Evolutionary conservation across 2,888 invertebrate genomes (phyloP).

Genomic region (Cremastinae sp.): DNA sequence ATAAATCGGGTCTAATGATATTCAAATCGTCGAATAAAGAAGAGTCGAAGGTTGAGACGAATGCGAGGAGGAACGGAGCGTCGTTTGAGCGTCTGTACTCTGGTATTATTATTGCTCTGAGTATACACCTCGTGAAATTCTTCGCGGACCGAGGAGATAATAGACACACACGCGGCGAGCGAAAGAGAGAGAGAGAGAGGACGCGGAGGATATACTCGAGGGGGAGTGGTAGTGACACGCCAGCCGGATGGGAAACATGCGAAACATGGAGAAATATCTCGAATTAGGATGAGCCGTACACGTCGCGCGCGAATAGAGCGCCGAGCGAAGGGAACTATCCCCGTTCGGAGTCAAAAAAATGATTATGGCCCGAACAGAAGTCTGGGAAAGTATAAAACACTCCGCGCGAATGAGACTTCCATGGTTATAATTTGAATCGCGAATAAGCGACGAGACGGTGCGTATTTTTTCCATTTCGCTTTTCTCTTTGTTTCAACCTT

Average conservation of each 20-base stretch:
- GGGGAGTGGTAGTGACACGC: slow-evolving; percentile 60
- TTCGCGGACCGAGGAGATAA: slow-evolving; percentile 42
- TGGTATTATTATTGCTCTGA: slow-evolving; percentile 32
- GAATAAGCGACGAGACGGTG: slow-evolving; percentile 25
- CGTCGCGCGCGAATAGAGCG: slow-evolving; percentile 21
- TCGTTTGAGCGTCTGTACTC: slow-evolving; percentile 29
- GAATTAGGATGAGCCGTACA: slow-evolving; percentile 51
- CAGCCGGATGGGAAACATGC: slow-evolving; percentile 39
- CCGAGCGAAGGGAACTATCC: slow-evolving; percentile 50
- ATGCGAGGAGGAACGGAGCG: not conserved
- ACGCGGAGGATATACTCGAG: slow-evolving; percentile 42
- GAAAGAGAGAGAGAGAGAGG: slow-evolving; percentile 35
- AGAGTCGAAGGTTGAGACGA: slow-evolving; percentile 5
- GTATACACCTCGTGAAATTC: slow-evolving; percentile 51
- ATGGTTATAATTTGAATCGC: slow-evolving; percentile 58
- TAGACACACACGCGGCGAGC: slow-evolving; percentile 28
- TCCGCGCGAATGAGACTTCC: slow-evolving; percentile 37
- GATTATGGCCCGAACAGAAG: slow-evolving; percentile 35
- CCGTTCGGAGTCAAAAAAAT: slow-evolving; percentile 28
- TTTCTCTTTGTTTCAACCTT: slow-evolving; percentile 1
- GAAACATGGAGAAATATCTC: slow-evolving; percentile 49
- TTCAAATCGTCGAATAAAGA: slow-evolving; percentile 53
- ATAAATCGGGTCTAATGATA: slow-evolving; percentile 51
- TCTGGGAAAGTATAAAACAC: slow-evolving; percentile 52
- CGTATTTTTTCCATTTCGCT: not conserved